Evolutionary conservation across 2,888 invertebrate species (phyloP).

Genomic region (Cecidostiba fungosa): DNA sequence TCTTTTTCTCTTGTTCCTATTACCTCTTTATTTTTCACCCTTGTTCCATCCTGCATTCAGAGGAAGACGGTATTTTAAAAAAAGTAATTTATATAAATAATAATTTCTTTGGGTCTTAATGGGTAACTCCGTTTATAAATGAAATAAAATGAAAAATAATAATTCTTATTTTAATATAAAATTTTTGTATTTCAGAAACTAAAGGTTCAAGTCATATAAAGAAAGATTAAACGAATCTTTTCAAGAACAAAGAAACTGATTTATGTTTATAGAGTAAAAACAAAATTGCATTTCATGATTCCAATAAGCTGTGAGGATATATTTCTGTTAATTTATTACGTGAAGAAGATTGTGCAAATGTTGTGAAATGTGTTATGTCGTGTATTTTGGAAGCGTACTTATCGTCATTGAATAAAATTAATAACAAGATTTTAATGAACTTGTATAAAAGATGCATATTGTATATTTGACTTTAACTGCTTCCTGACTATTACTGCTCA

Average conservation of each 20-base stretch:
- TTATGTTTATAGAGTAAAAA: slow-evolving; percentile 60
- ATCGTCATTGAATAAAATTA: slow-evolving; percentile 56
- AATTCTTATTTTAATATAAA: slow-evolving; percentile 50
- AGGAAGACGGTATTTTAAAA: too few relatives aligned
- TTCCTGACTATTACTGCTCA: slow-evolving; percentile 41
- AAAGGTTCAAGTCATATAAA: slow-evolving; percentile 74
- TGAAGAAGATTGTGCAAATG: slow-evolving; percentile 50
- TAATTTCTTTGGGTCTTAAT: too few relatives aligned
- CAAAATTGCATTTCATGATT: slow-evolving; percentile 60
- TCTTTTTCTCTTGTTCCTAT: too few relatives aligned
- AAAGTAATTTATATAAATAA: too few relatives aligned
- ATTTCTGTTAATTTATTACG: slow-evolving; percentile 54
- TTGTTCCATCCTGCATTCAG: too few relatives aligned
- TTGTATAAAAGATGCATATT: slow-evolving; percentile 51
- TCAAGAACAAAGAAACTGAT: slow-evolving; percentile 41
- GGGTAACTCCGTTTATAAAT: not conserved
- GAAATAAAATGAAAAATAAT: slow-evolving; percentile 24
- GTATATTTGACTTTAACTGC: slow-evolving; percentile 42
- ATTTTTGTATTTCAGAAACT: slow-evolving; percentile 68
- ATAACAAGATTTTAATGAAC: slow-evolving; percentile 56
- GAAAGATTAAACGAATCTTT: slow-evolving; percentile 72
- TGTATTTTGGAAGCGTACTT: slow-evolving; percentile 55
- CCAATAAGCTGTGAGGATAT: slow-evolving; percentile 26
- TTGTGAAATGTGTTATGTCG: slow-evolving; percentile 55
- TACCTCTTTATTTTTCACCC: too few relatives aligned